phyloP scores from a whole-genome alignment of 2,113 vertebrate genomes.

The Proteles cristata region DNA sequence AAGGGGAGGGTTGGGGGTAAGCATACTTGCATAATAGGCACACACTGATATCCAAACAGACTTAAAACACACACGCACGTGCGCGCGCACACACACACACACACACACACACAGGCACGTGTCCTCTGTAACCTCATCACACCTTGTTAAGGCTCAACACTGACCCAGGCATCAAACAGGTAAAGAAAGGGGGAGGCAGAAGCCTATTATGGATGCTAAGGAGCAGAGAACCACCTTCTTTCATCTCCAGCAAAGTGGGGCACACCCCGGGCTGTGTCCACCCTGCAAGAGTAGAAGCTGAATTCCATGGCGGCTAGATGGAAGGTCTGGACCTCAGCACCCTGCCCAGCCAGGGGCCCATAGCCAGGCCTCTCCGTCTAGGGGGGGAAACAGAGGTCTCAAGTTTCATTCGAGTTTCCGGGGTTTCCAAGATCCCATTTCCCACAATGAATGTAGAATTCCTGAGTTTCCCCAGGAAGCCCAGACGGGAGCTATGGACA shows the following conservation, averaged over 20 bases:
- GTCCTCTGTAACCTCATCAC: neutral
- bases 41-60: neutral
- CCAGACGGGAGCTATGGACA: neutral
- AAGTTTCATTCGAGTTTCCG: no score
- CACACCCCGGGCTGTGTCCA: no score
- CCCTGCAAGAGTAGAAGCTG: neutral
- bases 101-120: no score
- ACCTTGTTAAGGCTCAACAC: neutral
- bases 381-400: neutral
- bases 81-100: no score
- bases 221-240: neutral
- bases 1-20: no score
- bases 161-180: neutral
- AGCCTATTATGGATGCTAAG: no score
- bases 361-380: neutral
- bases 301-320: neutral
- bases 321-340: neutral
- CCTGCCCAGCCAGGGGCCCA: neutral
- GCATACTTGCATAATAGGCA: fast-evolving
- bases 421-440: neutral
- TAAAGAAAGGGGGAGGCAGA: neutral
- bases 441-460: neutral
- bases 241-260: neutral
- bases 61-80: no score
- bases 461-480: neutral